Percentiles rank a stretch among this genome's conserved stretches.
Conservation (phyloP, 2,797 vertebrate genomes). For the Tokudaia tokunoshimensis region DNA sequence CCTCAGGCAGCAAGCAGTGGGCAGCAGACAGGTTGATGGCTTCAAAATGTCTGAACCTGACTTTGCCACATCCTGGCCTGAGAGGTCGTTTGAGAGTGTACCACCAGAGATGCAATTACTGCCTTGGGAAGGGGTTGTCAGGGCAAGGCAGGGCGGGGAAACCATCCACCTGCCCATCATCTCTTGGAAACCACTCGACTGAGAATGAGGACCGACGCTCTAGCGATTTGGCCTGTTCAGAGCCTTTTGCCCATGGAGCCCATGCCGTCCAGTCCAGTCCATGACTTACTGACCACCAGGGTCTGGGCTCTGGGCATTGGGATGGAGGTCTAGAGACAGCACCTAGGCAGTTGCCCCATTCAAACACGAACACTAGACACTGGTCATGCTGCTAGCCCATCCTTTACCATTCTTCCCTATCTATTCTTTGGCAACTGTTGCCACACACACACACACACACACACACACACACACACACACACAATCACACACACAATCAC, state of each 20-base stretch:
- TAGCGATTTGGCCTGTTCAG: not conserved
- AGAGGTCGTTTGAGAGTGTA: not conserved
- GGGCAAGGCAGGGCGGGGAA: not conserved
- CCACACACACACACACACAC: not conserved
- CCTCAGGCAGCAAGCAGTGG: not conserved
- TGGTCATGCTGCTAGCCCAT: conserved; percentile 22
- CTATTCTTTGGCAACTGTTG: not conserved
- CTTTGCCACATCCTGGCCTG: not conserved
- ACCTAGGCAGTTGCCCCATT: not conserved
- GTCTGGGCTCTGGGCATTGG: not conserved
- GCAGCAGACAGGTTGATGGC: not conserved
- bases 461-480: no score
- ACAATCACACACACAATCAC: not conserved
- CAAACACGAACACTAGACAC: conserved; percentile 56
- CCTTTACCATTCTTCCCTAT: no score
- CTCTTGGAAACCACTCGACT: not conserved
- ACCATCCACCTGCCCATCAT: not conserved
- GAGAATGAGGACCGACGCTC: not conserved
- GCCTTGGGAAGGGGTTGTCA: conserved; percentile 23
- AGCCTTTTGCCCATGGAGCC: not conserved
- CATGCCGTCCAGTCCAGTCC: not conserved
- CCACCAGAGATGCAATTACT: not conserved
- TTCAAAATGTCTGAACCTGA: not conserved
- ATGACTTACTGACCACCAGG: no score
- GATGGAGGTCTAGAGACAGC: not conserved